These are phyloP conservation scores for Theonella swinhoei DNA, from an alignment of 37 sponge, comb jelly and placozoan species.

Conservation along the genomic window DNA sequence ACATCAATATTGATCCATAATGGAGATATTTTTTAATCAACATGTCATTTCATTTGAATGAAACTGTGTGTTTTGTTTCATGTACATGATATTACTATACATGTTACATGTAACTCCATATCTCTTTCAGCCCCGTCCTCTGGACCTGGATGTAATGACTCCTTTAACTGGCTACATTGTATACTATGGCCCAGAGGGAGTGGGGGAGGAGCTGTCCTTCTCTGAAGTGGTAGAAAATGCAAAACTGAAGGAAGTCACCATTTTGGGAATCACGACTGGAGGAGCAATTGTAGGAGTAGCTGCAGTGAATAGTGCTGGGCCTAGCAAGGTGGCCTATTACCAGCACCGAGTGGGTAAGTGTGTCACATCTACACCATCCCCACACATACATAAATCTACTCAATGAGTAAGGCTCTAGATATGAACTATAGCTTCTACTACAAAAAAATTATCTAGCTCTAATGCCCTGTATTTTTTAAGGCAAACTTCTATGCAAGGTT, in stretches of 20 bases:
- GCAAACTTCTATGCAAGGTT: too few relatives aligned
- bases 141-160: neutral
- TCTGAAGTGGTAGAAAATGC: neutral
- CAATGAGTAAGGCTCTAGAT: too few relatives aligned
- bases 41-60: too few relatives aligned
- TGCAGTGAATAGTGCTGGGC: neutral
- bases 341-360: neutral
- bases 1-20: too few relatives aligned
- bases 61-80: too few relatives aligned
- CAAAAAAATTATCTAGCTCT: too few relatives aligned
- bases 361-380: neutral
- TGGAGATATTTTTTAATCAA: too few relatives aligned
- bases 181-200: neutral
- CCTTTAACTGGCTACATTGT: neutral
- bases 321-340: neutral
- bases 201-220: neutral
- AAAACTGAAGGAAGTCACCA: neutral
- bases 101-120: too few relatives aligned
- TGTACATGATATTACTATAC: too few relatives aligned
- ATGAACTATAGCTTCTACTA: too few relatives aligned
- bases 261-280: neutral
- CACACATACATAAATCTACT: neutral
- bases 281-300: neutral
- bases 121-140: neutral
- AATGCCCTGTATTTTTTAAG: too few relatives aligned